A percentile compares a stretch with the other conserved stretches of the same genome.
These are phyloP conservation scores for Lepas anatifera DNA, from an alignment of 2,888 invertebrate species.

Conservation along the genomic window DNA sequence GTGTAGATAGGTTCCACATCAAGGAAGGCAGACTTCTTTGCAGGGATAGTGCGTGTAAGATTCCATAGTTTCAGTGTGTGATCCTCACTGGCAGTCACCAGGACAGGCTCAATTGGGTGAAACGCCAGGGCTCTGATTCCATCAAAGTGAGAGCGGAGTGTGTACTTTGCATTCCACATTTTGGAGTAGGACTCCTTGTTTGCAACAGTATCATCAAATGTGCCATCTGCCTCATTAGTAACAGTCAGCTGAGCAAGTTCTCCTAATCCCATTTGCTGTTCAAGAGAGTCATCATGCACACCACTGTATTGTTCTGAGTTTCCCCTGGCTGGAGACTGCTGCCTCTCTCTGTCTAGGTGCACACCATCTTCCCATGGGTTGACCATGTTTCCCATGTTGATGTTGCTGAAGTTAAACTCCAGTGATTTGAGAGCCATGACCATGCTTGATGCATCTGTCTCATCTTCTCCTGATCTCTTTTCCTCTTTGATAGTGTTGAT, in stretches of 20 bases:
- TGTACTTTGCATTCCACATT: conserved; percentile 95
- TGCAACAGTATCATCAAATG: conserved; percentile 54
- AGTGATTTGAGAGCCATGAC: conserved; percentile 3
- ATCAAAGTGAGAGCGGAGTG: conserved; percentile 86
- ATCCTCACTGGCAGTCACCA: conserved; percentile 97
- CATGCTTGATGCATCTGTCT: conserved; percentile 7
- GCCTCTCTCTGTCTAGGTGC: background rate
- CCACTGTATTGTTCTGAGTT: background rate
- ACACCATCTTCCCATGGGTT: background rate
- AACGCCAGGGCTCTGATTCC: conserved; percentile 82
- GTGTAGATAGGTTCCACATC: conserved; percentile 99
- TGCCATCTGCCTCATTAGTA: conserved; percentile 89
- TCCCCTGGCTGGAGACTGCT: background rate
- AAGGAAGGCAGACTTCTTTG: conserved; percentile 85
- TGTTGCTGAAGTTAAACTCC: conserved; percentile 6
- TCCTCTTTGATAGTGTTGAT: conserved; percentile 41
- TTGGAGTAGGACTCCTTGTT: conserved; percentile 43
- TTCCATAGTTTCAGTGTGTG: conserved; percentile 99
- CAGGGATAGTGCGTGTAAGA: conserved; percentile 92
- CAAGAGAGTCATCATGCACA: background rate
- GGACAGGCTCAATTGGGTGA: conserved; percentile 88
- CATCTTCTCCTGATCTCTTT: conserved; percentile 28
- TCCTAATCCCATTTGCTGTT: conserved; percentile 55
- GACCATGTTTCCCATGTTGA: conserved; percentile 5
- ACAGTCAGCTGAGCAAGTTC: conserved; percentile 94